Evolutionary conservation across 2,113 vertebrate genomes (phyloP).

Genomic region (Neofelis nebulosa): DNA sequence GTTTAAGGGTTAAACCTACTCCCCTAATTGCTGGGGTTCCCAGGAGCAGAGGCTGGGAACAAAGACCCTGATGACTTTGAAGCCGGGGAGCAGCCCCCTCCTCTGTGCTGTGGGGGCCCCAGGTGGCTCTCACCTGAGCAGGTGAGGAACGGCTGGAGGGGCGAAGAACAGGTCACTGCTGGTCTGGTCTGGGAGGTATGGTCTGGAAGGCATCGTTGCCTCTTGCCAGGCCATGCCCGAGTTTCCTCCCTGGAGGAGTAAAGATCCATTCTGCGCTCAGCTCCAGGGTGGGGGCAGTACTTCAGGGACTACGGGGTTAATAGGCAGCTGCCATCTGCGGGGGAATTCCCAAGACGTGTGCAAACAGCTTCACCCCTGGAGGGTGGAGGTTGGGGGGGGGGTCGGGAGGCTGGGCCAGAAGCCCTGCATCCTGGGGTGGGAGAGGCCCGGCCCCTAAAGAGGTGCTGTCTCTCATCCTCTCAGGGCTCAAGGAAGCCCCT

Average conservation of each 20-base stretch:
- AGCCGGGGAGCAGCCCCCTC: constrained; percentile 73
- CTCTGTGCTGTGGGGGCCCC: constrained; percentile 68
- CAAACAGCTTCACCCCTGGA: constrained; percentile 77
- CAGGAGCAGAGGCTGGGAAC: constrained; percentile 78
- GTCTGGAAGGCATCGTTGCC: constrained; percentile 8
- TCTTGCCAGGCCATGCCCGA: not conserved
- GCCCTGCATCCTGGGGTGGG: constrained; percentile 53
- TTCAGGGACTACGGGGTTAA: constrained; percentile 77
- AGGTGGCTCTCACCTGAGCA: constrained; percentile 78
- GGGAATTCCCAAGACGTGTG: constrained; percentile 80
- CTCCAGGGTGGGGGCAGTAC: constrained; percentile 36
- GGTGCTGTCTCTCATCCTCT: constrained; percentile 37
- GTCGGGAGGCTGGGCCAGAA: constrained; percentile 68
- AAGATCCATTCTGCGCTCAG: not conserved
- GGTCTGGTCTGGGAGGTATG: constrained; percentile 60
- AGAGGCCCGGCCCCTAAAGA: constrained; percentile 36
- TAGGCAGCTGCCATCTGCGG: constrained; percentile 78
- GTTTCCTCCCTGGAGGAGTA: constrained; percentile 38
- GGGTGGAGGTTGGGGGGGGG: constrained; percentile 64
- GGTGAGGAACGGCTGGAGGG: constrained; percentile 66
- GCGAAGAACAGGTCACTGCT: constrained; percentile 64
- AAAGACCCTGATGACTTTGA: constrained; percentile 82
- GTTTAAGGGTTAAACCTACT: constrained; percentile 81
- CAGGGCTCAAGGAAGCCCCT: not conserved
- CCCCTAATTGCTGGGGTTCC: constrained; percentile 81